Evolutionary conservation across 2,888 invertebrate species (phyloP), one percentile per base, ranked within the genome.

Genomic region (Cheilosia impressa): DNA sequence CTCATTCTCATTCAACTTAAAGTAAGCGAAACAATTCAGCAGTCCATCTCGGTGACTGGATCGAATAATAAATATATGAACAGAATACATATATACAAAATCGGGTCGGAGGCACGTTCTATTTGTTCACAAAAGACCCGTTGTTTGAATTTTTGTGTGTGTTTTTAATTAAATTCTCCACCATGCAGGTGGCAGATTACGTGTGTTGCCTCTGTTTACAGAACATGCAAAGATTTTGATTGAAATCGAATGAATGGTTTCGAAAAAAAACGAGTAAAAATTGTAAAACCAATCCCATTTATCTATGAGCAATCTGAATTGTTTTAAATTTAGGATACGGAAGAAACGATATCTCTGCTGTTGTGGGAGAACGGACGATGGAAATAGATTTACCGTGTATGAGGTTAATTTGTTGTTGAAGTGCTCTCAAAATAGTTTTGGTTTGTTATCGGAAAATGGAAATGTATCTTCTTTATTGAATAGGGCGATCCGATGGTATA

Each of bases 141-240:
- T 57, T 75, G 65, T 53, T 53, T 62, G 41, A 19, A 72, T 43
- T 71, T 71, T 57, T 62, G 13, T 62, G 31, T 53, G 60, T 75
- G 63, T 55, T 75, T 73, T 75, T 65, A 75, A 75, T 75, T 75
- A 65, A 75, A 65, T 75, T 66, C 47, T n/a, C 45, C 43, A 19
- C 15, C 43, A 53, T 63, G 73, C 73, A 62, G 62, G 62, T 62
- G 62, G 63, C 62, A 45, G 55, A 27, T 55, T 50, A 69, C 47
- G 47, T 47, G n/a, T 38, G 24, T 47, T 34, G n/a, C 19, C 47
- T 58, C 47, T 27, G n/a, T 58, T 47, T 43, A 45, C 53, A 57
- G 71, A 41, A 58, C 24, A 58, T 50, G 50, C 45, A 60, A 43
- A 53, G 58, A 60, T 72, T 65, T 45, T 55, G 43, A 73, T 72